Base-by-base conservation (phyloP, 2,797 vertebrate genomes). In the Pangasius djambal region DNA sequence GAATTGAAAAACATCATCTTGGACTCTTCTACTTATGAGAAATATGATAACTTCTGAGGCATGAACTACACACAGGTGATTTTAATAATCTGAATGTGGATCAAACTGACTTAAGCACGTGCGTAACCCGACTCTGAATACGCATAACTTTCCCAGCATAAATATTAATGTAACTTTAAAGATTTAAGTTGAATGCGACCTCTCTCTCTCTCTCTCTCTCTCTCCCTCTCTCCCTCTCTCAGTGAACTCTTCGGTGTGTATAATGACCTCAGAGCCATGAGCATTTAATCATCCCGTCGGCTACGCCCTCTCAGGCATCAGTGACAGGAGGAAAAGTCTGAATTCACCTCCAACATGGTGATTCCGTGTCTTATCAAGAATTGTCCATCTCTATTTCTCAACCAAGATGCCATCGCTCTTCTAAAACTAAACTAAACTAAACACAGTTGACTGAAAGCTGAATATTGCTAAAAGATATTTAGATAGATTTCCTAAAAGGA, bases 261-360 rank as follows among this genome's bases (percentile, higher is more conserved):
- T 82, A 81, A 70, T 72, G 86, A 87, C 77, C 74, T 52, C 61
- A 10, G 40, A 31, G 48, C 86, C 86, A 52, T 31, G 9, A 40
- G 72, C 34, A 5, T 82, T 81, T 50, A 75, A 69, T 82, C 75
- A 37, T 50, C 44, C 28, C 28, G 10, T n/a, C 44, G 13, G 3
- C 44, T n/a, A 25, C 25, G 20, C 86, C 31, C 69, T 25, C 86
- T 82, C 77, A 57, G 34, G 48, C 63, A 70, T 59, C 78, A 10
- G 61, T 81, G 63, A 87, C 34, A 13, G 77, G 31, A 81, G 25
- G 86, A 69, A 48, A 70, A 70, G 22, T 28, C 34, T 4, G 57
- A 67, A 83, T 61, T 82, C 78, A 59, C 55, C 55, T 61, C 13
- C 25, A 50, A 28, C 44, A 28, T 50, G 40, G 10, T 28, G 72